Evolutionary conservation across 2,113 vertebrate species (phyloP).

Genomic region (rat (Rattus norvegicus)): DNA sequence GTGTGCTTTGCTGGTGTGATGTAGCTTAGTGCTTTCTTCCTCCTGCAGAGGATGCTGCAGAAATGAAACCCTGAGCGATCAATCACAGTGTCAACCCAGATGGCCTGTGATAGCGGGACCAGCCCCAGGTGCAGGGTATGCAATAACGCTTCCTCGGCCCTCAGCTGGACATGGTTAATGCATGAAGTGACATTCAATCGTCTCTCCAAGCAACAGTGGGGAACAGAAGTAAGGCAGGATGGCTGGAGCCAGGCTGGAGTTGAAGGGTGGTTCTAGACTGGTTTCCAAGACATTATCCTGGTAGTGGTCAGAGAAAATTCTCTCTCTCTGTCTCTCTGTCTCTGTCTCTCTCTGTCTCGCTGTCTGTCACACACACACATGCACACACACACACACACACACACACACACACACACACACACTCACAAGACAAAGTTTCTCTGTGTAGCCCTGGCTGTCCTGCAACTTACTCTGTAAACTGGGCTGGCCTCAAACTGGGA

Average conservation of each 20-base stretch:
- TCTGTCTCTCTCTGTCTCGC: too few relatives aligned
- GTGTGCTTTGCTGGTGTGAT: background rate
- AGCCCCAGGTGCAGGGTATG: background rate
- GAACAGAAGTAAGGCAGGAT: background rate
- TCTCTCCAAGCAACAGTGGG: background rate
- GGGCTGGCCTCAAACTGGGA: background rate
- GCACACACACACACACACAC: too few relatives aligned
- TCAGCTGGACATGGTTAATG: slow-evolving; percentile 46
- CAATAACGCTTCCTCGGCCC: slow-evolving; percentile 17
- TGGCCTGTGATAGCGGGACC: background rate
- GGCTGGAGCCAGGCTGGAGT: background rate
- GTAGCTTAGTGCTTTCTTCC: background rate
- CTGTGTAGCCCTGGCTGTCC: background rate
- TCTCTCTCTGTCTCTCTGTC: accelerated
- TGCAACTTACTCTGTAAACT: background rate
- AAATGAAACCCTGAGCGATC: background rate
- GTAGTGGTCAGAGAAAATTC: background rate
- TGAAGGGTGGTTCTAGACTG: background rate
- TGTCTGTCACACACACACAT: too few relatives aligned
- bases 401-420: too few relatives aligned
- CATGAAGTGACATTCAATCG: slow-evolving; percentile 42
- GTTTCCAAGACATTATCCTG: background rate
- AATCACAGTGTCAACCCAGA: slow-evolving; percentile 57
- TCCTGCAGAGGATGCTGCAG: background rate
- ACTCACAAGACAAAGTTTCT: background rate